phyloP scores from a whole-genome alignment of 2,888 invertebrate species.

The Philereme vetulata region DNA sequence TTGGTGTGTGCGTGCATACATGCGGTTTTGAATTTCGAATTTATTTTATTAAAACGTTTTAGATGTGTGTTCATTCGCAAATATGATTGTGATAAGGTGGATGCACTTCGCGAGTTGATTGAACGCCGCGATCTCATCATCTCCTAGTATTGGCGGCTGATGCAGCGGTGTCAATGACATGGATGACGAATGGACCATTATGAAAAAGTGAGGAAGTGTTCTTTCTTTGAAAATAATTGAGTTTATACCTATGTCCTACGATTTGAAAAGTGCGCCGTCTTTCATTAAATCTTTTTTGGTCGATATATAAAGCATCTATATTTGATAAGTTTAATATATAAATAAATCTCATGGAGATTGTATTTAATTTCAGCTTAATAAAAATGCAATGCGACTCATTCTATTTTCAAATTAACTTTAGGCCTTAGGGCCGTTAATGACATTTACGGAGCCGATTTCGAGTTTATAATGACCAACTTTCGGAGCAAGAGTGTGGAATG shows the following conservation, averaged over 20 bases:
- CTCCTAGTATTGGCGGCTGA: conserved; percentile 69
- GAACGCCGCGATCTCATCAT: conserved; percentile 72
- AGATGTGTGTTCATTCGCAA: conserved; percentile 33
- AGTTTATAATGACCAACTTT: no score
- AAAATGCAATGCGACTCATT: no score
- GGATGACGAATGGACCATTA: conserved; percentile 64
- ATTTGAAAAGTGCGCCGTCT: neutral
- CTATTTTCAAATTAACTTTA: no score
- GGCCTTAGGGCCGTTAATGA: no score
- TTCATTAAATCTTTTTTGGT: no score
- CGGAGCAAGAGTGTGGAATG: no score
- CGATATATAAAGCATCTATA: no score
- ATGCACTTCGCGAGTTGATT: conserved; percentile 73
- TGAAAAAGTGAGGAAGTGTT: conserved; percentile 43
- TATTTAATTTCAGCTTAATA: no score
- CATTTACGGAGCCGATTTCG: no score
- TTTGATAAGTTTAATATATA: no score
- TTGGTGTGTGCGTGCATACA: conserved; percentile 25
- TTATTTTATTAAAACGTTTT: conserved; percentile 35
- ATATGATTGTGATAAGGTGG: conserved; percentile 64
- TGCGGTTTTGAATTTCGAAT: conserved; percentile 15
- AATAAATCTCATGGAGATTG: no score
- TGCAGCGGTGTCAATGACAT: conserved; percentile 79
- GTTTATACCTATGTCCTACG: neutral
- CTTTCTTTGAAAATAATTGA: conserved; percentile 2